Evolutionary conservation across 2,797 vertebrate species (phyloP).

Genomic region (Enteromius fasciolatus): DNA sequence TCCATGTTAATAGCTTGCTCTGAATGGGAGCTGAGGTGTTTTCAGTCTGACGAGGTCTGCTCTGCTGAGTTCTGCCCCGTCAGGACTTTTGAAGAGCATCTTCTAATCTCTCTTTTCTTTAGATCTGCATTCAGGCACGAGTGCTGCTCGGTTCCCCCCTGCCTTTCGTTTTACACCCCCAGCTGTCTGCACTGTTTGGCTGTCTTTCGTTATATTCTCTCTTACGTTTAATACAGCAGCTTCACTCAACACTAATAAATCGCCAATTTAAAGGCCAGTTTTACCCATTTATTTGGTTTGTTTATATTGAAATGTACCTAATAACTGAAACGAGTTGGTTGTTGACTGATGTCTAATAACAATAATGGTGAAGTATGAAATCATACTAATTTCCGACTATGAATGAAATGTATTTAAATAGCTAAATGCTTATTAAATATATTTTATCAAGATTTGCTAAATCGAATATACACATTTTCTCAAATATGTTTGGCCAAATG

Average conservation of each 20-base stretch:
- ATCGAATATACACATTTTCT: neutral
- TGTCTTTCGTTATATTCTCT: slow-evolving; percentile 41
- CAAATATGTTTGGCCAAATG: neutral
- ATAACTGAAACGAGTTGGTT: neutral
- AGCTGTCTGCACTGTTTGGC: slow-evolving; percentile 44
- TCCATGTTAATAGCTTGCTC: slow-evolving; percentile 11
- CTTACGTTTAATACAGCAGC: neutral
- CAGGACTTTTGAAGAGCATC: slow-evolving; percentile 64
- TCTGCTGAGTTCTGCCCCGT: slow-evolving; percentile 63
- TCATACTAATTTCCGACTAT: neutral
- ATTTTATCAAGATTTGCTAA: neutral
- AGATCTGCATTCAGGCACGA: slow-evolving; percentile 50
- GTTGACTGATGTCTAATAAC: neutral
- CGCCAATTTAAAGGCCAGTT: neutral
- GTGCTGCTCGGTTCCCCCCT: slow-evolving; percentile 40
- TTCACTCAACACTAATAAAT: neutral
- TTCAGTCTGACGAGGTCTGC: slow-evolving; percentile 45
- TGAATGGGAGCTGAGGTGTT: slow-evolving; percentile 40
- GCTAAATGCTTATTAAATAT: neutral
- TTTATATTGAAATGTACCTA: neutral
- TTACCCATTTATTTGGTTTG: neutral
- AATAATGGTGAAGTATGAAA: neutral
- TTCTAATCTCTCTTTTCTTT: slow-evolving; percentile 67
- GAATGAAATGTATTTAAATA: neutral
- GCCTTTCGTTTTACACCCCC: slow-evolving; percentile 47